Conservation (phyloP, 2,113 vertebrate species). For the Casuarius casuarius region DNA sequence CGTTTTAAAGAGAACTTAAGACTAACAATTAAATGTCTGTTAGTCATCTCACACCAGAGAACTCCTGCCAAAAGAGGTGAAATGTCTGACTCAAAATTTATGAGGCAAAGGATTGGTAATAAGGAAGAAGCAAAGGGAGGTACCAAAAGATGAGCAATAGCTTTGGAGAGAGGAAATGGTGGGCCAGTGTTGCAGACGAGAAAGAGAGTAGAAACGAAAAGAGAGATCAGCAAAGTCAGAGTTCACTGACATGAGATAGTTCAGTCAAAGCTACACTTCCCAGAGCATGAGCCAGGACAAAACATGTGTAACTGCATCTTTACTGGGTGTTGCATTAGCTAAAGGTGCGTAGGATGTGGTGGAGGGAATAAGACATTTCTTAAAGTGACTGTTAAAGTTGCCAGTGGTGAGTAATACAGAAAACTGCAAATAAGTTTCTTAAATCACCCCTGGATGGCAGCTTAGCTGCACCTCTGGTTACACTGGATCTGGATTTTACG, state of each 20-base stretch:
- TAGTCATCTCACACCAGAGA: constrained; percentile 51
- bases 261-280: neutral
- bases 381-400: neutral
- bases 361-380: constrained; percentile 29
- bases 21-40: constrained; percentile 66
- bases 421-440: constrained; percentile 55
- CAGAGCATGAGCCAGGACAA: accelerated
- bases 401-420: neutral
- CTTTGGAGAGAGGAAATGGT: neutral
- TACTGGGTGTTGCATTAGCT: neutral
- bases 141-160: neutral
- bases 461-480: constrained; percentile 37
- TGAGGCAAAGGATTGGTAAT: constrained; percentile 14
- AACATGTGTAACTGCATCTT: neutral
- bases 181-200: neutral
- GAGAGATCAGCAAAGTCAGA: neutral
- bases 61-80: constrained; percentile 36
- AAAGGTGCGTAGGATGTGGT: neutral
- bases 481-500: neutral
- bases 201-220: neutral
- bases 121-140: neutral
- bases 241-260: neutral
- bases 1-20: constrained; percentile 40
- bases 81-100: constrained; percentile 36
- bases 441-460: constrained; percentile 31